Conservation (phyloP, 2,888 invertebrate genomes). For the Onthophagus sagittarius region DNA sequence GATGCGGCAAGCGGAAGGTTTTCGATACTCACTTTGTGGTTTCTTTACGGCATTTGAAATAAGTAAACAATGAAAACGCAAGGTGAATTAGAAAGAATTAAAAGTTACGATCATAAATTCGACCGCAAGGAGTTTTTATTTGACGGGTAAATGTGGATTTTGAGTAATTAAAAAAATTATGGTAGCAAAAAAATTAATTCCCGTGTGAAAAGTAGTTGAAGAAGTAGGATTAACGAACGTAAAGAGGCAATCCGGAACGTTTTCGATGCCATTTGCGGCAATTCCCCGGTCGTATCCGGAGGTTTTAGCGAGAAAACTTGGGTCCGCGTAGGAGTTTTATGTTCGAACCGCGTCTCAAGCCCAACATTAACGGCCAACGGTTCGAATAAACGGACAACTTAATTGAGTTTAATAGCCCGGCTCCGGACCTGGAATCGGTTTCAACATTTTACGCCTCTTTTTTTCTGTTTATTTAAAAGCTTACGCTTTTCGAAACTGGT, state of each 20-base stretch:
- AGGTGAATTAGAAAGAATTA: not conserved
- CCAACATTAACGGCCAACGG: not conserved
- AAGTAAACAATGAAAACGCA: not conserved
- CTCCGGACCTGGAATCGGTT: not conserved
- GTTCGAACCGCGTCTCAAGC: not conserved
- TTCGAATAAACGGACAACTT: constrained; percentile 3
- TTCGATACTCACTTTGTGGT: not conserved
- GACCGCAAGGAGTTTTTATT: not conserved
- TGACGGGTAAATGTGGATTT: not conserved
- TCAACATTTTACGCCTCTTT: not conserved
- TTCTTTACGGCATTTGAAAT: not conserved
- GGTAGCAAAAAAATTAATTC: not conserved
- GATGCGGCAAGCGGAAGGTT: not conserved
- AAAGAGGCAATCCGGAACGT: not conserved
- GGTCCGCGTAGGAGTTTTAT: constrained; percentile 5
- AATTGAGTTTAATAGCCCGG: constrained; percentile 1
- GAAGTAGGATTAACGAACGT: not conserved
- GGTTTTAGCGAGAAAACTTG: constrained; percentile 3
- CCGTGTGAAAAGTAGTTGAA: not conserved
- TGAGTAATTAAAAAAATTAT: not conserved
- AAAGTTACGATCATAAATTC: not conserved
- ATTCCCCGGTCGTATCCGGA: not conserved
- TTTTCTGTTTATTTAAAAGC: not conserved
- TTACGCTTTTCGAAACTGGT: not conserved
- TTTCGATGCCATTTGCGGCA: not conserved